phyloP scores from a whole-genome alignment of 2,888 invertebrate genomes.

The Alentia gelatinosa region DNA sequence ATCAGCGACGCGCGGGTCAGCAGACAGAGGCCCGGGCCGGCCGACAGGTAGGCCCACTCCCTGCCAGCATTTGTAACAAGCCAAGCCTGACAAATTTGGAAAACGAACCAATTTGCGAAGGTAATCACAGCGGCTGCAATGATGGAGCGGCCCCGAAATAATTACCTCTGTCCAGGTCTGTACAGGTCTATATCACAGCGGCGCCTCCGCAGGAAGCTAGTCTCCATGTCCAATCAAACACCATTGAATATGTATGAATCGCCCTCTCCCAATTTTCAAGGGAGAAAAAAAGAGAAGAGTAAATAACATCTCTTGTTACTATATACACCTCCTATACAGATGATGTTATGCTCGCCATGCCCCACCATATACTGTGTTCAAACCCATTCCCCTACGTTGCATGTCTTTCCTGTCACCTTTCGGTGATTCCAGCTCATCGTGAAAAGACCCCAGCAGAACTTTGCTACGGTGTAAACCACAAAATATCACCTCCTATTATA shows the following conservation, averaged over 20 bases:
- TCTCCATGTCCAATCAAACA: neutral
- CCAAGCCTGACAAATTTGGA: constrained; percentile 48
- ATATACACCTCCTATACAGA: too few species aligned
- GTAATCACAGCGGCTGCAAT: constrained; percentile 39
- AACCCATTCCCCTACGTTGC: too few species aligned
- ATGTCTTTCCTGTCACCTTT: too few species aligned
- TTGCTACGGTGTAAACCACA: too few species aligned
- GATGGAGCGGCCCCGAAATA: constrained; percentile 49
- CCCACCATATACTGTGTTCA: too few species aligned
- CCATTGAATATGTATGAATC: neutral
- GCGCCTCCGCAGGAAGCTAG: neutral
- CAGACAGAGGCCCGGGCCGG: neutral
- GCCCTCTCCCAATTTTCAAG: neutral
- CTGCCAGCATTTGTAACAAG: constrained; percentile 39
- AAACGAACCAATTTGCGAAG: constrained; percentile 54
- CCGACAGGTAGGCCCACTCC: constrained; percentile 1
- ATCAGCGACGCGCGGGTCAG: constrained; percentile 21
- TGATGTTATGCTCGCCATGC: too few species aligned
- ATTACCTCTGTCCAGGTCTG: constrained; percentile 40
- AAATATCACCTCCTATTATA: too few species aligned
- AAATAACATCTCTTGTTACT: too few species aligned
- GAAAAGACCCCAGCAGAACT: too few species aligned
- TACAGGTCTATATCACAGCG: constrained; percentile 41
- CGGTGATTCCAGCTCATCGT: too few species aligned
- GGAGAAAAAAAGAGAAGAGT: too few species aligned